Conservation (phyloP, 2,113 vertebrate species). For the Odontophorus gujanensis region DNA sequence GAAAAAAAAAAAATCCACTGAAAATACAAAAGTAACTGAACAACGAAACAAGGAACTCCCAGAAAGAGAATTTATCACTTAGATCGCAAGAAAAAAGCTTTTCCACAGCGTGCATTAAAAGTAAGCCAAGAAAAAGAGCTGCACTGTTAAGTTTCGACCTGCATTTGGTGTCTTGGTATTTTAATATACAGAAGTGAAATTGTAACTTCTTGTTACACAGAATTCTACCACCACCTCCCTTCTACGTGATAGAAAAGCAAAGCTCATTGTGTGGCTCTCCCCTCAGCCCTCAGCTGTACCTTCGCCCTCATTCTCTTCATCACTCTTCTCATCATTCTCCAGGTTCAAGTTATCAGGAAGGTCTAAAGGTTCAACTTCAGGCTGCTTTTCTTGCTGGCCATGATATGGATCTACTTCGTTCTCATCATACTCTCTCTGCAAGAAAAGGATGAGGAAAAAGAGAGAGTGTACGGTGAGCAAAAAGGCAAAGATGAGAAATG, state of each 20-base stretch:
- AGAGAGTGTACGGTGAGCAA: neutral
- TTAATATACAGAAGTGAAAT: neutral
- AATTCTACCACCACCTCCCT: neutral
- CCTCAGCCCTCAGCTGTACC: slow-evolving; percentile 68
- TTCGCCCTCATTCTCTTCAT: slow-evolving; percentile 82
- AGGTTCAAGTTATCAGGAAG: slow-evolving; percentile 93
- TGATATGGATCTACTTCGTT: slow-evolving; percentile 95
- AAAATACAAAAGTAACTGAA: neutral
- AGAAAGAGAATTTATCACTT: neutral
- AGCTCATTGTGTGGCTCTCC: neutral
- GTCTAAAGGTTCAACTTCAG: slow-evolving; percentile 89
- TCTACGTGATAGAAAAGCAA: neutral
- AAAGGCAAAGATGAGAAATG: neutral
- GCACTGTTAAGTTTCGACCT: neutral
- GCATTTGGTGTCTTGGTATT: neutral
- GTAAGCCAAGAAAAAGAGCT: neutral
- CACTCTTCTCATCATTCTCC: slow-evolving; percentile 81
- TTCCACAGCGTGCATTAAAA: neutral
- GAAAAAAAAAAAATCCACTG: neutral
- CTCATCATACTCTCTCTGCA: slow-evolving; percentile 94
- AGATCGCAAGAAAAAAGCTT: neutral
- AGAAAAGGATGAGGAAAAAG: neutral
- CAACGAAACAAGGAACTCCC: neutral
- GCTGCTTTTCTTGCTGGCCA: slow-evolving; percentile 85
- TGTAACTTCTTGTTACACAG: neutral